These are phyloP conservation scores for Petrolisthes cinctipes DNA, from an alignment of 2,888 invertebrate genomes.

Conservation along the genomic window DNA sequence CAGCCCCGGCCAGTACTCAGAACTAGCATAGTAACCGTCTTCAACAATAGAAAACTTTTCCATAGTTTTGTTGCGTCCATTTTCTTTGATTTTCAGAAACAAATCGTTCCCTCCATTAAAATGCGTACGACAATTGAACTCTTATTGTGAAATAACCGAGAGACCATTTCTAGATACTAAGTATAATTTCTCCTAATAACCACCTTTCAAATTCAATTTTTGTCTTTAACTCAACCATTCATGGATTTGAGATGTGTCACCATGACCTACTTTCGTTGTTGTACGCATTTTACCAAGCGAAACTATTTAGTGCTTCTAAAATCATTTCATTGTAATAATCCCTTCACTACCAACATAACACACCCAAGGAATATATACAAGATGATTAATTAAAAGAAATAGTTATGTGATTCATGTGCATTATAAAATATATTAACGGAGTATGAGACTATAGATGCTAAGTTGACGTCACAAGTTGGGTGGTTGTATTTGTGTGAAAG, in stretches of 20 bases:
- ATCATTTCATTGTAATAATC: neutral
- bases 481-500: slow-evolving; percentile 63
- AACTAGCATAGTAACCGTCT: too few relatives aligned
- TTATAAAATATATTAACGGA: neutral
- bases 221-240: neutral
- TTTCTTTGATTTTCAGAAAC: slow-evolving; percentile 31
- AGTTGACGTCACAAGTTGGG: slow-evolving; percentile 45
- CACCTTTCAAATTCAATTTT: neutral
- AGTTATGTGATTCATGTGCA: neutral
- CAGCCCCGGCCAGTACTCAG: too few relatives aligned
- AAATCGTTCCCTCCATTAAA: slow-evolving; percentile 28
- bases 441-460: slow-evolving; percentile 26
- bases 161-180: neutral
- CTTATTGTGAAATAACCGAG: slow-evolving; percentile 1
- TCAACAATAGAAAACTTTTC: too few relatives aligned
- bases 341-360: neutral
- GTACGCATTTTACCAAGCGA: slow-evolving; percentile 49
- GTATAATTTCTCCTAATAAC: neutral
- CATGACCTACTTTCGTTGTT: slow-evolving; percentile 61
- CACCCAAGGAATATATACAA: neutral
- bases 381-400: neutral
- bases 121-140: slow-evolving; percentile 36
- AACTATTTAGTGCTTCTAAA: neutral
- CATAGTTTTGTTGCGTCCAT: neutral
- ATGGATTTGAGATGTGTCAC: slow-evolving; percentile 40